Base-by-base conservation (phyloP, 2,888 invertebrate genomes). In the Cantharis lateralis region DNA sequence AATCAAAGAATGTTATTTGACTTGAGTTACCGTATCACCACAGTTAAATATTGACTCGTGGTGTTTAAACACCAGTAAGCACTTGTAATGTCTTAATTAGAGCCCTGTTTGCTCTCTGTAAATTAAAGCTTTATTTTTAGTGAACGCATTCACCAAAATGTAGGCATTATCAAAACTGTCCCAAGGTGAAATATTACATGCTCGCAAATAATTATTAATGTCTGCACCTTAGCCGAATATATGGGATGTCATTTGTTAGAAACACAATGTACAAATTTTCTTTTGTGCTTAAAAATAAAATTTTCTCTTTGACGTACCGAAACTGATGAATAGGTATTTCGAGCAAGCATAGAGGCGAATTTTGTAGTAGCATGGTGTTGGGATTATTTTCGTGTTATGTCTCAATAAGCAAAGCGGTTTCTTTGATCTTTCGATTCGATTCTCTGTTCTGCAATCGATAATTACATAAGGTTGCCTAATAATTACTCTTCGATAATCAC, bases 341-440 rank as follows among this genome's bases (percentile, higher is more conserved):
- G 70, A 61, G 26, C 20, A 24, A 26, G 16, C 26, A 28, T 68
- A 71, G 18, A 32, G 75, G 66, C 24, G 61, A 71, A 48, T 20
- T 20, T 71, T 48, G 68, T 66, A 15, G 10, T 68, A 20, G 10
- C 24, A n/a, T 69, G 62, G 62, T 68, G 68, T 68, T 62, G 62
- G 61, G 15, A 83, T 84, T 83, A 83, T 84, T 80, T 81, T 80
- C 79, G 78, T 82, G 82, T 83, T 84, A 84, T 82, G 83, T 85
- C 84, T 85, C 84, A 85, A 85, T 84, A 85, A 84, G 82, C 80
- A 79, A 16, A 74, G 71, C 78, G 78, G 84, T 77, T 62, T 74
- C 82, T 85, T 85, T 85, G 84, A 84, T 84, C 82, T 84, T 77
- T 81, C 81, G 83, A 82, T 82, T 82, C 81, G 82, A 82, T 83